Evolutionary conservation across 1,140 invertebrate genomes (phyloP), one percentile per base, ranked within the genome.

Genomic region (Micrasema minimum): DNA sequence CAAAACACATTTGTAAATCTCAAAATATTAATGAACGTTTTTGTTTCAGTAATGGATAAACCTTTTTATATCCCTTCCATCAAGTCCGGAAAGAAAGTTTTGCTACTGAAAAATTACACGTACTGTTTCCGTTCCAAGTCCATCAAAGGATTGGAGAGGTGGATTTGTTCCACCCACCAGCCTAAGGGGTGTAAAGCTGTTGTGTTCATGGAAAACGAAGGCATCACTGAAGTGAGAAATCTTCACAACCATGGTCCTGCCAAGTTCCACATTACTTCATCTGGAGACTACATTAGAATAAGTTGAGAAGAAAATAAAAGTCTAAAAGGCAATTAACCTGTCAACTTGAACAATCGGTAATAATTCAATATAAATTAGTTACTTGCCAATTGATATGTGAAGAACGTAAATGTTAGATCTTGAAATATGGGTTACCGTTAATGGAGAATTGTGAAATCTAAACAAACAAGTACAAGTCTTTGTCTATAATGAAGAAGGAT

Each of bases 11-110:
- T n/a, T n/a, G n/a, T n/a, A n/a, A n/a, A n/a, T n/a, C n/a, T n/a
- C n/a, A n/a, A n/a, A n/a, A n/a, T n/a, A n/a, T n/a, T n/a, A n/a
- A n/a, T n/a, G n/a, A n/a, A n/a, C n/a, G n/a, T n/a, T 31, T 31
- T 31, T 31, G 2, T 31, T 31, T 4, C 26, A 31, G 26, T 4
- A 31, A 31, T 31, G 3, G 7, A 31, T 31, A 2, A 46, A 46
- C 43, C 43, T n/a, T n/a, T 46, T 46, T 55, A 55, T 55, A 55
- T 55, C 14, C 51, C 51, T 26, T 55, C 51, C 10, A 51, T 31
- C 26, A 23, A 55, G 1, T 10, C 22, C 11, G 57, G 57, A 5
- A 61, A 43, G 38, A 20, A 43, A 22, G 16, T 61, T 1, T 16
- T 61, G 35, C 37, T 61, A 35, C 12, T 61, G 9, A 41, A 61